Conservation (phyloP, 2,888 invertebrate genomes). For the Corbicula japonica region DNA sequence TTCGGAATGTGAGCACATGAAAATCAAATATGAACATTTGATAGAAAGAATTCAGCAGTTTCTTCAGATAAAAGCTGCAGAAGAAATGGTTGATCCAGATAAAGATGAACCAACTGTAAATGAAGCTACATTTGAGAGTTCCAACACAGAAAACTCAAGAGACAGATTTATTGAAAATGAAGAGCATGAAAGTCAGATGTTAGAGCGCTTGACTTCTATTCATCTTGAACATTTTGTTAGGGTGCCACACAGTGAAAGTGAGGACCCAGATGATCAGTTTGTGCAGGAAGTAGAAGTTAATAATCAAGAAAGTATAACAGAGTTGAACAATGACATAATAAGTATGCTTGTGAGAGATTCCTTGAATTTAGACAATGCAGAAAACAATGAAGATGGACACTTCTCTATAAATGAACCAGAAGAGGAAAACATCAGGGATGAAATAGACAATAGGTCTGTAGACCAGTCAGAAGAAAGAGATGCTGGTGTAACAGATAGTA, state of each 20-base stretch:
- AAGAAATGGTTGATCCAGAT: background rate
- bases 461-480: no score
- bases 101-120: background rate
- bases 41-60: conserved; percentile 55
- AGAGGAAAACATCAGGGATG: conserved; percentile 3
- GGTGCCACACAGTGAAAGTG: conserved; percentile 19
- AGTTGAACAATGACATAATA: conserved; percentile 19
- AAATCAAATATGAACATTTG: conserved; percentile 62
- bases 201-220: conserved; percentile 57
- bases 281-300: conserved; percentile 14
- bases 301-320: background rate
- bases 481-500: conserved; percentile 25
- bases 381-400: conserved; percentile 39
- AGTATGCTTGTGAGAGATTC: conserved; percentile 28
- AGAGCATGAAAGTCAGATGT: conserved; percentile 51
- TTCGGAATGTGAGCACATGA: conserved; percentile 46
- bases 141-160: no score
- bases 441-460: background rate
- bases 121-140: no score
- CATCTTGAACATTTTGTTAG: conserved; percentile 61
- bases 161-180: conserved; percentile 54
- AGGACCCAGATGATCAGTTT: conserved; percentile 19
- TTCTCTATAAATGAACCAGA: conserved; percentile 40
- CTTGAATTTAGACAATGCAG: background rate
- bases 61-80: conserved; percentile 32